A percentile compares a stretch with the other conserved stretches of the same genome.
phyloP scores from a whole-genome alignment of 2,113 vertebrate genomes.

The Dipodomys spectabilis region DNA sequence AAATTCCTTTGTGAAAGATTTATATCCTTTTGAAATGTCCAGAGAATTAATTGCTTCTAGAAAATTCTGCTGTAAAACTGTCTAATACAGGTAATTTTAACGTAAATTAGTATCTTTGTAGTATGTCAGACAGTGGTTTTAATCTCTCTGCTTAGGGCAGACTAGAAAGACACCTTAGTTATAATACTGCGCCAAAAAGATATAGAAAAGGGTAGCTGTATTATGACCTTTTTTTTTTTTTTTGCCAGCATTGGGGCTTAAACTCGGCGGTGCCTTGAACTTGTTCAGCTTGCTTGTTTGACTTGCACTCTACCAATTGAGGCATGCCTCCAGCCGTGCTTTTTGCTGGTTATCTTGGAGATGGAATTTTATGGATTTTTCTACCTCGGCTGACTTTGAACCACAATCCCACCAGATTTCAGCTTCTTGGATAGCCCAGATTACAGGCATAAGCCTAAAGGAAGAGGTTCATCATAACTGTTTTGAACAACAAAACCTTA shows the following conservation, averaged over 20 bases:
- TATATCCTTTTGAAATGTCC: neutral
- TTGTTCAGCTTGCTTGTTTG: too few species aligned
- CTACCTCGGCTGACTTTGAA: too few species aligned
- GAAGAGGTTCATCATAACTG: too few species aligned
- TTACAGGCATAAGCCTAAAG: too few species aligned
- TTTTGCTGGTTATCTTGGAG: too few species aligned
- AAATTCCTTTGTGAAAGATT: constrained; percentile 11
- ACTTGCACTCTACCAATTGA: too few species aligned
- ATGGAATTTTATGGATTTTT: too few species aligned
- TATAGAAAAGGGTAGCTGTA: neutral
- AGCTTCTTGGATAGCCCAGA: too few species aligned
- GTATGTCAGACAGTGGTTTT: neutral
- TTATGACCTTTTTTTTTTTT: neutral
- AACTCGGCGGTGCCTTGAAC: too few species aligned
- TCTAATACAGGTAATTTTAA: neutral
- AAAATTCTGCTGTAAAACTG: constrained; percentile 35
- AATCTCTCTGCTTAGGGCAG: neutral
- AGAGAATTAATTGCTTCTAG: constrained; percentile 41
- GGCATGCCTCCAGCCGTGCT: too few species aligned
- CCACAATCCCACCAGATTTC: too few species aligned
- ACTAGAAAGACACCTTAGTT: neutral
- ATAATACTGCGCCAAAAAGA: neutral
- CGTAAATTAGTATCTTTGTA: neutral
- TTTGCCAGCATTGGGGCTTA: too few species aligned
- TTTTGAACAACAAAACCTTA: neutral